Percentiles rank a stretch among this genome's conserved stretches.
Evolutionary conservation across 2,888 invertebrate species (phyloP).

Genomic region (Polyommatus iphigenia): DNA sequence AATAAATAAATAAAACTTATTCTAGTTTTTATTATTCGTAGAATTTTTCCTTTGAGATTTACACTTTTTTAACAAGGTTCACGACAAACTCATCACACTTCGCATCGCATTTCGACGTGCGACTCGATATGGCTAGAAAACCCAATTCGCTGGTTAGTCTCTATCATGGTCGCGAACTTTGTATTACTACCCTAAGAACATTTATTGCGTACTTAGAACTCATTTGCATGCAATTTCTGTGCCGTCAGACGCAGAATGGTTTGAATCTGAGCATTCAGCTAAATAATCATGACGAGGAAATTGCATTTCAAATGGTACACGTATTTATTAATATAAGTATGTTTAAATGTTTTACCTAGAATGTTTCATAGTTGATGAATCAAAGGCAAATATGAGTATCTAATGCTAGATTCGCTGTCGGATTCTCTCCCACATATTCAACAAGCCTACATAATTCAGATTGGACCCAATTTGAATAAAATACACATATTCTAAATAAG

Average conservation of each 20-base stretch:
- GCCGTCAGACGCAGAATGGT: conserved; percentile 14
- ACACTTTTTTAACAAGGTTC: too few species aligned
- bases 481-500: neutral
- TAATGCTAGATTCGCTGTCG: neutral
- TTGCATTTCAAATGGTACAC: neutral
- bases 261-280: neutral
- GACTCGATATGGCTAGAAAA: too few species aligned
- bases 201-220: conserved; percentile 7
- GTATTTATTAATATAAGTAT: neutral
- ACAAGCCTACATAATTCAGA: neutral
- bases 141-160: too few species aligned
- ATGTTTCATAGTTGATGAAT: neutral
- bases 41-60: too few species aligned
- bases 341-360: neutral
- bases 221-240: conserved; percentile 22
- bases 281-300: neutral
- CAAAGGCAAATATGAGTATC: neutral
- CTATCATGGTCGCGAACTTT: neutral
- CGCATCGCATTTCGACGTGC: too few species aligned
- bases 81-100: too few species aligned
- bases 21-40: too few species aligned
- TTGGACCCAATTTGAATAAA: conserved; percentile 6
- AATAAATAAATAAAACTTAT: too few species aligned
- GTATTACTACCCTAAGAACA: neutral
- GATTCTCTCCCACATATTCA: neutral